Percentiles rank a stretch among this genome's conserved stretches.
Evolutionary conservation across 2,888 invertebrate species (phyloP).

Genomic region (Caenorhabditis sulstoni): DNA sequence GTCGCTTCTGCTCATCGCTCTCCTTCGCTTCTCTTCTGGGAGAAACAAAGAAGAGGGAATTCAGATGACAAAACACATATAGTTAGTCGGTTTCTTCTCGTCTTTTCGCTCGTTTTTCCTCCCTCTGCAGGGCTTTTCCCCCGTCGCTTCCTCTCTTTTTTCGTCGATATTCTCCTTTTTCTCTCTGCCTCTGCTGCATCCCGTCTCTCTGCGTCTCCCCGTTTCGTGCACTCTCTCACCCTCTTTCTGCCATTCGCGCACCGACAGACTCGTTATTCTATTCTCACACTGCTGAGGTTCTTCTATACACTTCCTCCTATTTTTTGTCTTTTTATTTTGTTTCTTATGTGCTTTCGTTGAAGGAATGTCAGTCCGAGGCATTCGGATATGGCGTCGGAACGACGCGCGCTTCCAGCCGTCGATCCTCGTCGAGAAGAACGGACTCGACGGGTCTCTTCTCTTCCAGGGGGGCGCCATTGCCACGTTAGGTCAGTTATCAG

Average conservation of each 20-base stretch:
- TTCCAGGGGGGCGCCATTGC: constrained; percentile 75
- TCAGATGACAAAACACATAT: constrained; percentile 50
- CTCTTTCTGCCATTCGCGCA: constrained; percentile 43
- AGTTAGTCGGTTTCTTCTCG: constrained; percentile 38
- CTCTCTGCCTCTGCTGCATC: constrained; percentile 34
- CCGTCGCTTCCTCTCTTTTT: constrained; percentile 36
- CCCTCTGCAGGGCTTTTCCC: constrained; percentile 41
- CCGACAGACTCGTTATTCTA: constrained; percentile 48
- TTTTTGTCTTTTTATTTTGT: constrained; percentile 25
- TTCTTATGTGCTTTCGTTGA: constrained; percentile 21
- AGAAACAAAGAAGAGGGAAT: constrained; percentile 1
- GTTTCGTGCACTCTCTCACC: constrained; percentile 20
- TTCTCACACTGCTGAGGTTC: constrained; percentile 52
- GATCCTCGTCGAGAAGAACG: constrained; percentile 73
- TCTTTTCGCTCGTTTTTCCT: constrained; percentile 6
- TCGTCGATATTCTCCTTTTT: constrained; percentile 46
- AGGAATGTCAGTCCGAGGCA: constrained; percentile 75
- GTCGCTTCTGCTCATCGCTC: constrained; percentile 11
- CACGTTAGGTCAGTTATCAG: constrained; percentile 68
- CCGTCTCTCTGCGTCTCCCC: constrained; percentile 11
- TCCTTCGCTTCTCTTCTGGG: constrained; percentile 14
- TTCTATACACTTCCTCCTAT: constrained; percentile 23
- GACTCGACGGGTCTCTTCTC: constrained; percentile 70
- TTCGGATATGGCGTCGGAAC: constrained; percentile 72
- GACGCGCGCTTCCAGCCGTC: constrained; percentile 68